Conservation (phyloP, 92 coral and sea anemone species). For the Palythoa grandiflora region DNA sequence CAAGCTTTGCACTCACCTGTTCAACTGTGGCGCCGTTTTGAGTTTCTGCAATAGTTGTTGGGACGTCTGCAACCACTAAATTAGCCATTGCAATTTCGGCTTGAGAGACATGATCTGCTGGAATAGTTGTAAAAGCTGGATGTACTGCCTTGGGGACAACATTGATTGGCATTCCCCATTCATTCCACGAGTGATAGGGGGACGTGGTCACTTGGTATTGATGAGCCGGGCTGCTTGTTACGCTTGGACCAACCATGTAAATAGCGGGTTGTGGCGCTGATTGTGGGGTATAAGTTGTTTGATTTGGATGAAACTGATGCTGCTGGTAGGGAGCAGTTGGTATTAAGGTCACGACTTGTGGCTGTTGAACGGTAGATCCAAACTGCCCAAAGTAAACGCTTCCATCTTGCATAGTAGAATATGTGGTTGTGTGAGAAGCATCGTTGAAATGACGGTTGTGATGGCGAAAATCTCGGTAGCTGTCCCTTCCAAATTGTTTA, state of each 20-base stretch:
- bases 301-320: slow-evolving; percentile 52
- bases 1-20: slow-evolving; percentile 14
- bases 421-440: slow-evolving; percentile 58
- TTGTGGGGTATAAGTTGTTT: slow-evolving; percentile 42
- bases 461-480: slow-evolving; percentile 68
- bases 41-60: slow-evolving; percentile 40
- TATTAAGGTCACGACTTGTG: slow-evolving; percentile 45
- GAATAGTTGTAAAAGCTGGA: slow-evolving; percentile 37
- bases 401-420: slow-evolving; percentile 60
- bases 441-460: slow-evolving; percentile 77
- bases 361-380: slow-evolving; percentile 50
- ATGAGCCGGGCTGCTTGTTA: slow-evolving; percentile 28
- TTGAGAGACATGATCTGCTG: slow-evolving; percentile 34
- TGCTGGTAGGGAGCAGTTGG: slow-evolving; percentile 36
- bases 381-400: slow-evolving; percentile 43
- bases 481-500: slow-evolving; percentile 75
- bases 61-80: slow-evolving; percentile 40
- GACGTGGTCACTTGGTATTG: slow-evolving; percentile 36
- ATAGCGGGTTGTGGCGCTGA: slow-evolving; percentile 46
- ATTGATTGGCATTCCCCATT: slow-evolving; percentile 50
- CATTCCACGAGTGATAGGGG: slow-evolving; percentile 45
- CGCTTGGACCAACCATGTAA: slow-evolving; percentile 36
- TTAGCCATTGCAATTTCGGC: slow-evolving; percentile 44
- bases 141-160: slow-evolving; percentile 42
- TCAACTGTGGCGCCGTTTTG: slow-evolving; percentile 44